Evolutionary conservation across 1,140 invertebrate genomes (phyloP).

Genomic region (Monomorium pharaonis): DNA sequence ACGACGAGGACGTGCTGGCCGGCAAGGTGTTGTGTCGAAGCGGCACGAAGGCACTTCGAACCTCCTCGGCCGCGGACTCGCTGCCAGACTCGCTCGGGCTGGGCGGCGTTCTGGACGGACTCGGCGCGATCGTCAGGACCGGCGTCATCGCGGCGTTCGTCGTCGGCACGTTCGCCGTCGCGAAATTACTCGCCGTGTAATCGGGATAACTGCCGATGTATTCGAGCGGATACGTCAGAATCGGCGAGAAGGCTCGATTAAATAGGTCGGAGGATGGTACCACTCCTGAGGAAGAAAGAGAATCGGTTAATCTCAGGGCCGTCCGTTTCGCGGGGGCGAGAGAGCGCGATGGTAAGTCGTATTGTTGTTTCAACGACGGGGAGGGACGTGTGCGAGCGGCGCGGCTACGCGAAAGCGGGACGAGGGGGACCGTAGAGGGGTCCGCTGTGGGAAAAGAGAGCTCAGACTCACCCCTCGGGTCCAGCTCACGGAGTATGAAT

Average conservation of each 20-base stretch:
- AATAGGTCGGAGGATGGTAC: conserved; percentile 79
- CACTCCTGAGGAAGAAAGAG: conserved; percentile 75
- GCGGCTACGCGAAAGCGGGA: conserved; percentile 54
- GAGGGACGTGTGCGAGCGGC: background rate
- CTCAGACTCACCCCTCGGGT: conserved; percentile 76
- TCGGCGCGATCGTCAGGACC: conserved; percentile 42
- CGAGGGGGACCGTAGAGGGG: conserved; percentile 58
- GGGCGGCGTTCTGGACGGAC: conserved; percentile 75
- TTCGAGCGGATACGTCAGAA: conserved; percentile 78
- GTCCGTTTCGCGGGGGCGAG: background rate
- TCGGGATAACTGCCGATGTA: conserved; percentile 78
- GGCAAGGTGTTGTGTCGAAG: conserved; percentile 81
- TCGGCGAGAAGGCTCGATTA: conserved; percentile 75
- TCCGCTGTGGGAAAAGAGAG: conserved; percentile 78
- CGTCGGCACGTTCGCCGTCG: background rate
- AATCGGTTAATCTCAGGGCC: conserved; percentile 44
- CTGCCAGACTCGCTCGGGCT: conserved; percentile 84
- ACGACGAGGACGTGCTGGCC: conserved; percentile 73
- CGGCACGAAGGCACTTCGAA: conserved; percentile 90
- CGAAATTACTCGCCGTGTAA: conserved; percentile 56
- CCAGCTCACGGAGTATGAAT: conserved; percentile 79
- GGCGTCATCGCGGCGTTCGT: background rate
- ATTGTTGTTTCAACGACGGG: conserved; percentile 52
- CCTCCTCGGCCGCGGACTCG: conserved; percentile 87
- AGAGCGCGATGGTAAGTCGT: conserved; percentile 15